phyloP scores from a whole-genome alignment of 2,888 invertebrate species.

The Pseudeuparius sepicola region DNA sequence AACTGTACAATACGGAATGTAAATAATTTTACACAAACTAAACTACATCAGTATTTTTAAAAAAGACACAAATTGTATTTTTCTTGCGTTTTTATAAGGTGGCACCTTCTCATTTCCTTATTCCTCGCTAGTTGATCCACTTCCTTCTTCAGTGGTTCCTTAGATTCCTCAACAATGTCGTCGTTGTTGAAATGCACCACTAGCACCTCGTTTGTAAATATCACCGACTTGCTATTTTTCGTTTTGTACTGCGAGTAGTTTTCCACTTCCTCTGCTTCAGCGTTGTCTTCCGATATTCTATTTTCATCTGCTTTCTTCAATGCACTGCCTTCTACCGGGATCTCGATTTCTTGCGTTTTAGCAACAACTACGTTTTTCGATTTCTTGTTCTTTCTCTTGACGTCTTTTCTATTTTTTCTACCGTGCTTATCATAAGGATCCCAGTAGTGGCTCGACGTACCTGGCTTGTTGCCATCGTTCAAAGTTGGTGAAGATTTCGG shows the following conservation, averaged over 20 bases:
- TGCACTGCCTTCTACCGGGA: constrained; percentile 19
- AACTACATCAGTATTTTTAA: constrained; percentile 15
- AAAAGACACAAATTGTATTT: constrained; percentile 28
- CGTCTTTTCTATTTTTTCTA: constrained; percentile 31
- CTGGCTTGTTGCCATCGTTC: constrained; percentile 18
- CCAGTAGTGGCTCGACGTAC: constrained; percentile 28
- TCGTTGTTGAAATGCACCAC: constrained; percentile 55
- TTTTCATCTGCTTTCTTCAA: constrained; percentile 14
- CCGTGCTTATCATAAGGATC: constrained; percentile 33
- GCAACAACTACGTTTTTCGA: constrained; percentile 16
- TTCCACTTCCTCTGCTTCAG: constrained; percentile 18
- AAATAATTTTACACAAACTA: no score
- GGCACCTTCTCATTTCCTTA: constrained; percentile 50
- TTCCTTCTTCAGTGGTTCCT: constrained; percentile 53
- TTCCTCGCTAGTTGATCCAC: constrained; percentile 54
- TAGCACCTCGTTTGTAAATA: constrained; percentile 45
- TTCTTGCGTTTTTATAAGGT: constrained; percentile 28
- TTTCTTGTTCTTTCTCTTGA: constrained; percentile 24
- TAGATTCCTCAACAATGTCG: constrained; percentile 38
- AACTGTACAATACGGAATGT: no score
- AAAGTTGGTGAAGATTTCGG: constrained; percentile 25
- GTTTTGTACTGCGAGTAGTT: constrained; percentile 28
- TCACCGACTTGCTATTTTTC: constrained; percentile 39
- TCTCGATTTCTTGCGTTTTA: constrained; percentile 19
- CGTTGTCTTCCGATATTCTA: constrained; percentile 13